phyloP scores from a whole-genome alignment of 2,113 vertebrate species.

The Scomber scombrus region DNA sequence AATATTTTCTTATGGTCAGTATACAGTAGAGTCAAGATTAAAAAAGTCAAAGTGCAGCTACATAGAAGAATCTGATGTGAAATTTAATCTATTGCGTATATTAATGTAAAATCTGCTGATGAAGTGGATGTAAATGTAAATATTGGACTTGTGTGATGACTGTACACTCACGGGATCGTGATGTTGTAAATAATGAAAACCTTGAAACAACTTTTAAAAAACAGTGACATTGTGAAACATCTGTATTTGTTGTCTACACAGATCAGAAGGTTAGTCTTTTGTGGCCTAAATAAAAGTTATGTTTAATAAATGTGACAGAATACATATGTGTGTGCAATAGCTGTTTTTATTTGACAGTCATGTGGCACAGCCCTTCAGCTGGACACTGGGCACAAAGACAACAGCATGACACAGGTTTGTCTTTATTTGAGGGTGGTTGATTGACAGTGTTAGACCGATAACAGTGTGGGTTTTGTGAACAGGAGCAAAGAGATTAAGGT shows the following conservation, averaged over 20 bases:
- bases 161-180: background rate
- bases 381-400: too few species aligned
- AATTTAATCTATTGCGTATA: conserved; percentile 11
- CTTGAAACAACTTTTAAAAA: conserved; percentile 8
- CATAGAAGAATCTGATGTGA: conserved; percentile 38
- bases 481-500: conserved; percentile 35
- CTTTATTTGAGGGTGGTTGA: conserved; percentile 70
- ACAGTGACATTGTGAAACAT: conserved; percentile 13
- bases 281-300: conserved; percentile 17
- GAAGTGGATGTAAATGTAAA: conserved; percentile 16
- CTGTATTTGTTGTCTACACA: conserved; percentile 17
- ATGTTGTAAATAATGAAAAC: conserved; percentile 20
- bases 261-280: conserved; percentile 7
- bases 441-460: conserved; percentile 56
- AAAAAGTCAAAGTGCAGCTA: conserved; percentile 31
- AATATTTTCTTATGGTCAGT: conserved; percentile 17
- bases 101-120: conserved; percentile 36
- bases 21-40: conserved; percentile 1
- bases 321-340: background rate
- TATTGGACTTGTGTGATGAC: background rate
- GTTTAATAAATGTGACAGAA: conserved; percentile 40
- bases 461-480: conserved; percentile 32
- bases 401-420: conserved; percentile 40
- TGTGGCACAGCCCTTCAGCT: too few species aligned
- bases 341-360: background rate